Conservation (phyloP, 2,797 vertebrate genomes). For the Parambassis ranga region DNA sequence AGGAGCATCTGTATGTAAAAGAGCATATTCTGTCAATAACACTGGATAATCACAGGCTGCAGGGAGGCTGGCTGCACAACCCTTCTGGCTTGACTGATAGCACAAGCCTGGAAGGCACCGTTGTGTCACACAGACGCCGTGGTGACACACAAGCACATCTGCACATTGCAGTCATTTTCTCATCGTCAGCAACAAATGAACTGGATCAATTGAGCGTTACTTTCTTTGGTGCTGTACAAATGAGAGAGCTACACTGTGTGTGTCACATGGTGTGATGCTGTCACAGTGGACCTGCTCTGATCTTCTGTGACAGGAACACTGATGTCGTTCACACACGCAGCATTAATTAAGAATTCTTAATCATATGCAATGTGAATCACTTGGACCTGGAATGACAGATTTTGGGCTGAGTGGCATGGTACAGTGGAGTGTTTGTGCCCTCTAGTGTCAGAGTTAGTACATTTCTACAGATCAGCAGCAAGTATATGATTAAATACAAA, state of each 20-base stretch:
- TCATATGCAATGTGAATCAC: conserved; percentile 13
- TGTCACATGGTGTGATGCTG: background rate
- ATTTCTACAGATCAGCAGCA: background rate
- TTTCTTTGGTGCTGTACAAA: background rate
- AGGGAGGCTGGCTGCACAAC: conserved; percentile 3
- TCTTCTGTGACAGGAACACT: background rate
- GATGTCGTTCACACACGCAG: conserved; percentile 3
- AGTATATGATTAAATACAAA: too few relatives aligned
- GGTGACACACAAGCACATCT: too few relatives aligned
- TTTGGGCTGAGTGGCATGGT: background rate
- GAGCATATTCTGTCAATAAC: conserved; percentile 47
- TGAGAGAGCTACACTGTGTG: background rate
- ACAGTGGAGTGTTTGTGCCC: conserved; percentile 43
- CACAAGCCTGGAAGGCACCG: background rate
- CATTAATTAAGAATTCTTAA: conserved; percentile 18
- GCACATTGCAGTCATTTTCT: background rate
- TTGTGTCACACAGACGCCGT: background rate
- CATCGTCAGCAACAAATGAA: background rate
- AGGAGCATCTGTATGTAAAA: conserved; percentile 38
- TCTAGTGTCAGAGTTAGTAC: conserved; percentile 47
- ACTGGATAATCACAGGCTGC: conserved; percentile 38
- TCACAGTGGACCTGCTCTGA: background rate
- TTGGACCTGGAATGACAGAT: background rate
- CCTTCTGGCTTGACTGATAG: conserved; percentile 4
- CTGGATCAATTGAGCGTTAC: background rate